These are phyloP conservation scores for Drosophila mercatorum DNA, from an alignment of 2,888 invertebrate species.

Conservation along the genomic window DNA sequence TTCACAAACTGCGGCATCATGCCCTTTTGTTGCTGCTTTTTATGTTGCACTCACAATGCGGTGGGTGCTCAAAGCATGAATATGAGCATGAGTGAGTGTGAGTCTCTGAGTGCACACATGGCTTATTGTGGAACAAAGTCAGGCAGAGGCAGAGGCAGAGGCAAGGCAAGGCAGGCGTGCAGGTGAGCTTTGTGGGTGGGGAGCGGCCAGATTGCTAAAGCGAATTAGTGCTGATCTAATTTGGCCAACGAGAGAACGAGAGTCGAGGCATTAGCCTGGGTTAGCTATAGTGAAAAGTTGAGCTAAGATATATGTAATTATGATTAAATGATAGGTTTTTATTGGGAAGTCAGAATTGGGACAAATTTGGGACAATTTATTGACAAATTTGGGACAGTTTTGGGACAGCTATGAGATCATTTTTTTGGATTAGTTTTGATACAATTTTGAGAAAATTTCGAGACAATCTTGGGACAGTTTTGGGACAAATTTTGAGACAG, in stretches of 20 bases:
- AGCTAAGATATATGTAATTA: neutral
- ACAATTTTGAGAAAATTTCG: too few relatives aligned
- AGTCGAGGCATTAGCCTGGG: neutral
- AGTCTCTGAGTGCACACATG: constrained; percentile 27
- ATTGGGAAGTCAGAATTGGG: constrained; percentile 17
- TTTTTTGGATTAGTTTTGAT: constrained; percentile 10
- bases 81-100: constrained; percentile 2
- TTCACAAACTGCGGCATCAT: constrained; percentile 76
- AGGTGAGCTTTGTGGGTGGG: neutral
- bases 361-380: too few relatives aligned
- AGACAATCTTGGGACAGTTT: too few relatives aligned
- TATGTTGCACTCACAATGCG: constrained; percentile 16
- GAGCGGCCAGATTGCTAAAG: constrained; percentile 53
- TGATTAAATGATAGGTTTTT: neutral
- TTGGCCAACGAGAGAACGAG: constrained; percentile 17
- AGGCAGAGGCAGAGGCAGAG: constrained; percentile 9
- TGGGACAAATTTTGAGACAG: too few relatives aligned
- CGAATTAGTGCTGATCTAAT: constrained; percentile 54
- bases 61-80: constrained; percentile 53
- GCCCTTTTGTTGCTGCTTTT: constrained; percentile 75
- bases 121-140: constrained; percentile 54
- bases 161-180: neutral
- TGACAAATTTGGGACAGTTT: constrained; percentile 9
- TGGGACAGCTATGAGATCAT: neutral
- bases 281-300: neutral